phyloP scores from a whole-genome alignment of 2,797 vertebrate species.

The Cuniculus paca region DNA sequence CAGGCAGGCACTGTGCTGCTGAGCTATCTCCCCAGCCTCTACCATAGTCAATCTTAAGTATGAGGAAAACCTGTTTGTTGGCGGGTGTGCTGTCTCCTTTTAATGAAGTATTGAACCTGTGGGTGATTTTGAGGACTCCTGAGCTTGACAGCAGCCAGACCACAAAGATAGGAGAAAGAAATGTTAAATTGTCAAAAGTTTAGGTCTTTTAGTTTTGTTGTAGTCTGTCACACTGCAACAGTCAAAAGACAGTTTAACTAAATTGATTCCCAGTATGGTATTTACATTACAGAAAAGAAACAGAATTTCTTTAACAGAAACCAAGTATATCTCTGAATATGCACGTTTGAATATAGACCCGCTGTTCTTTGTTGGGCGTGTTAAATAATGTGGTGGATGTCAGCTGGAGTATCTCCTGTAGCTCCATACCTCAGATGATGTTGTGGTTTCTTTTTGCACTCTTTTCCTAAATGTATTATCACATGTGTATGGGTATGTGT shows the following conservation, averaged over 20 bases:
- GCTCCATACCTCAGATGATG: no score
- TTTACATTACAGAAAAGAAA: background rate
- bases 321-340: background rate
- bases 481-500: background rate
- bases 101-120: background rate
- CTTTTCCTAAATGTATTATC: background rate
- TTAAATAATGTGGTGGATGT: background rate
- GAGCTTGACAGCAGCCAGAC: background rate
- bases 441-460: background rate
- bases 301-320: background rate
- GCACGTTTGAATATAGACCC: background rate
- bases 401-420: background rate
- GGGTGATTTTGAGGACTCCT: background rate
- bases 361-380: background rate
- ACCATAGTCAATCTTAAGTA: background rate
- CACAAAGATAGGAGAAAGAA: background rate
- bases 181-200: background rate
- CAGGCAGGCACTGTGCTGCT: no score
- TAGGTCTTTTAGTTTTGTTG: background rate
- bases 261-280: background rate
- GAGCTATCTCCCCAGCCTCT: no score
- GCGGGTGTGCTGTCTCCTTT: background rate
- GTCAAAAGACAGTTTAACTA: background rate
- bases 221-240: background rate
- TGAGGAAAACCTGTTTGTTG: background rate